Percentiles rank a stretch among this genome's conserved stretches.
Evolutionary conservation across 2,113 vertebrate species (phyloP).

Genomic region (Eublepharis macularius): DNA sequence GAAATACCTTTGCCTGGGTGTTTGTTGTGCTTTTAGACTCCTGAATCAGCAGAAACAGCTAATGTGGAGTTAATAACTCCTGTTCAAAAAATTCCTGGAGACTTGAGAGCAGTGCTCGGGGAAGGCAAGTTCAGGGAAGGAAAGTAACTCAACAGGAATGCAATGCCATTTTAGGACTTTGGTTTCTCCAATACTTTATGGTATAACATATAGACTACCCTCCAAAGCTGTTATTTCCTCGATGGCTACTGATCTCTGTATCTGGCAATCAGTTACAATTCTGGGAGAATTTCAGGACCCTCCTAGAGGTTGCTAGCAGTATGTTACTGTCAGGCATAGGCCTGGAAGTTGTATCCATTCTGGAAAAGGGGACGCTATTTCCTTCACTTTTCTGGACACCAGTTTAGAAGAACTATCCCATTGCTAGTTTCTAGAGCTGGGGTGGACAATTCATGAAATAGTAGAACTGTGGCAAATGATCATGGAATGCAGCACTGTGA

Average conservation of each 20-base stretch:
- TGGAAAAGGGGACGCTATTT: background rate
- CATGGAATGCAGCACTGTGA: background rate
- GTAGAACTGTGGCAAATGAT: fast-evolving
- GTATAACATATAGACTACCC: too few relatives aligned
- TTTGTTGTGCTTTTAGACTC: background rate
- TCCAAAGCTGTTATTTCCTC: too few relatives aligned
- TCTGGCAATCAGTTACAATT: too few relatives aligned
- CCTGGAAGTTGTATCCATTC: background rate
- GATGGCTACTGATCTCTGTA: too few relatives aligned
- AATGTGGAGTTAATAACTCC: background rate
- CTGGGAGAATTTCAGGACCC: too few relatives aligned
- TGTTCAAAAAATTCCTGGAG: too few relatives aligned
- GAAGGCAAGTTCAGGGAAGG: too few relatives aligned
- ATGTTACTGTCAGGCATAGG: background rate
- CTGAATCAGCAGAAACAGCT: background rate
- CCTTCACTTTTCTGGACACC: background rate
- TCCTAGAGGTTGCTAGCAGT: too few relatives aligned
- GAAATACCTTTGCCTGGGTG: background rate
- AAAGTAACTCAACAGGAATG: too few relatives aligned
- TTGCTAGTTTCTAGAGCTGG: background rate
- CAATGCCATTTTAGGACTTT: too few relatives aligned
- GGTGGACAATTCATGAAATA: background rate
- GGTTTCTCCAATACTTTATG: too few relatives aligned
- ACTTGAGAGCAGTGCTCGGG: too few relatives aligned
- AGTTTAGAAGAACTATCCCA: background rate